Evolutionary conservation across 2,888 invertebrate genomes (phyloP), one percentile per base, ranked within the genome.

Genomic region (Heliconius hortense): DNA sequence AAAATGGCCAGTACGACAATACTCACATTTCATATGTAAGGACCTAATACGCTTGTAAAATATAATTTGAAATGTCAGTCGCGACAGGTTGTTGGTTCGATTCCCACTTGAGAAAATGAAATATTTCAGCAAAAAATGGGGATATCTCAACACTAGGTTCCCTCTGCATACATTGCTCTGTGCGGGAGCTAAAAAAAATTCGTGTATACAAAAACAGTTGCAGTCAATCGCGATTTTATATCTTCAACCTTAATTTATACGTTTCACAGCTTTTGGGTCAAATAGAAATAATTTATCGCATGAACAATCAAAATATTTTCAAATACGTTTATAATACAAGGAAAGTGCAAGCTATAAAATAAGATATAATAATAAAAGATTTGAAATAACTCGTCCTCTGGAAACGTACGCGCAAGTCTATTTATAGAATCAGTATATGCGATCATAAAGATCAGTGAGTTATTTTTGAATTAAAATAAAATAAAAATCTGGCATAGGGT

Each of bases 381-480:
- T 43, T 48, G 4, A 21, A 67, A 28, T 28, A 48, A 53, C 43
- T 59, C 31, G 56, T n/a, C 59, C 15, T 59, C 68, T 64, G 64
- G 26, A 56, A 35, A 10, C 48, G 48, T 26, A 59, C n/a, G 35
- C 31, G 56, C 69, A 66, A 74, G 63, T 76, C 56, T 76, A 67
- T 71, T 62, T 70, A 31, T 76, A 77, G 73, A 70, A 75, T 74
- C 24, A 59, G 76, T 72, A 39, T 13, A 13, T 39, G 53, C 77
- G 75, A 66, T 73, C 74, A 66, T 79, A 77, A 78, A 73, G 62
- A 59, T 26, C 43, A 53, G 63, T 31, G 68, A 63, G 35, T 74
- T 74, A 78, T 59, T 62, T 31, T 53, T 28, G 28, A 10, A 48
- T 26, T 28, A 21, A 68, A 8, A 28, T 26, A 13, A 68, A 28